Percentiles rank a stretch among this genome's conserved stretches.
Evolutionary conservation across 2,113 vertebrate genomes (phyloP).

Genomic region (Motacilla tschutschensis): DNA sequence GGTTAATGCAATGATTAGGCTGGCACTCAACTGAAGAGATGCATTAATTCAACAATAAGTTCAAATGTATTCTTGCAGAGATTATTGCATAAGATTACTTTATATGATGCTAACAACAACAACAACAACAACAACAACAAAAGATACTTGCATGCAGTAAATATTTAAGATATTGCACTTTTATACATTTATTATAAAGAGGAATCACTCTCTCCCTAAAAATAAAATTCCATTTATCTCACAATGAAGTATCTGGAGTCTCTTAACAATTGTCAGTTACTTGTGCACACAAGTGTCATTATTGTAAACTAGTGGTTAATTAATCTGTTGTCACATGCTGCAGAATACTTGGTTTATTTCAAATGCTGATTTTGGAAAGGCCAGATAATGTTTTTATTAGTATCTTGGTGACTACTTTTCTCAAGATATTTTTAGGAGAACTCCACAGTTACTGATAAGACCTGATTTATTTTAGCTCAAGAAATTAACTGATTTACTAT

Average conservation of each 20-base stretch:
- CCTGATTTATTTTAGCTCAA: not conserved
- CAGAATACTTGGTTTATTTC: not conserved
- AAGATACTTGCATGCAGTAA: conserved; percentile 40
- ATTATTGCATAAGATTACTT: conserved; percentile 27
- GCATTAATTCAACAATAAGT: not conserved
- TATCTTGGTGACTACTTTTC: not conserved
- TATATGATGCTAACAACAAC: conserved; percentile 12
- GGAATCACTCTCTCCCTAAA: conserved; percentile 33
- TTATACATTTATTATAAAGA: conserved; percentile 54
- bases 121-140: not conserved
- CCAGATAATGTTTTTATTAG: not conserved
- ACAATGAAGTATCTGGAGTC: conserved; percentile 36
- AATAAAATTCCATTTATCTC: conserved; percentile 56
- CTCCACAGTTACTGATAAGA: not conserved
- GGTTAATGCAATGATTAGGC: not conserved
- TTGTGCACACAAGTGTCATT: not conserved
- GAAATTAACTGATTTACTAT: not conserved
- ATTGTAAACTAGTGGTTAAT: not conserved
- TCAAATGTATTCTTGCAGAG: conserved; percentile 36
- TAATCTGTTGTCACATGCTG: not conserved
- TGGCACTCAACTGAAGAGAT: not conserved
- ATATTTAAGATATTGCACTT: conserved; percentile 33
- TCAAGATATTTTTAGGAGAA: not conserved
- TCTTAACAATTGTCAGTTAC: conserved; percentile 34
- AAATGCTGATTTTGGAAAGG: not conserved